Conservation (phyloP, 2,113 vertebrate genomes). For the Epinephelus cyanopodus region DNA sequence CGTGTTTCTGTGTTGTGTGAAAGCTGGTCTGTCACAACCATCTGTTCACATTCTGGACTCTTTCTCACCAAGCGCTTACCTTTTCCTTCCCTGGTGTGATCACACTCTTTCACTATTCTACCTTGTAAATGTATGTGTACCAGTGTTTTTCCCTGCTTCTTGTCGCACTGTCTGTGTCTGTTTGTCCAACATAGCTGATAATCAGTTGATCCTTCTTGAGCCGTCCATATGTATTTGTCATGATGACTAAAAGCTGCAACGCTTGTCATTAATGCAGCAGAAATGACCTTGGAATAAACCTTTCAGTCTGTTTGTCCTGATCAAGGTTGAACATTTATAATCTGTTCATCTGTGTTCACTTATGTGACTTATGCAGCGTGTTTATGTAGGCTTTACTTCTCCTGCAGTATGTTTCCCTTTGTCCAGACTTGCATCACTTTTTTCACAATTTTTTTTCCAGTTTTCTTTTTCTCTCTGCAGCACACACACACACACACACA, state of each 20-base stretch:
- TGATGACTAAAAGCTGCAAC: constrained; percentile 19
- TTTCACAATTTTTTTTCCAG: constrained; percentile 15
- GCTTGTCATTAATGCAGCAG: constrained; percentile 3
- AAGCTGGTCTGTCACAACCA: constrained; percentile 32
- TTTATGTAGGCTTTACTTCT: constrained; percentile 36
- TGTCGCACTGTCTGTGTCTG: not conserved
- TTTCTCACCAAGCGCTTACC: not conserved
- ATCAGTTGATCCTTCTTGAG: constrained; percentile 9
- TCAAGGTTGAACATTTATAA: not conserved
- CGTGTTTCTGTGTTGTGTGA: constrained; percentile 14
- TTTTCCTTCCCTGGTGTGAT: not conserved
- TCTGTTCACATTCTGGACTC: constrained; percentile 18
- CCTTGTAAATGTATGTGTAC: constrained; percentile 2
- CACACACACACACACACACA: not conserved
- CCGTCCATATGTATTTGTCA: constrained; percentile 21
- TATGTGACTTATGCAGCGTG: constrained; percentile 9
- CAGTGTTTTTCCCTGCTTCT: not conserved
- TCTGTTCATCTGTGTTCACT: not conserved
- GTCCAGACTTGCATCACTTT: not conserved
- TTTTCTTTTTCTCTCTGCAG: not conserved
- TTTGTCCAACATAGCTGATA: constrained; percentile 23
- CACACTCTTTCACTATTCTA: constrained; percentile 4
- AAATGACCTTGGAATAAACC: not conserved
- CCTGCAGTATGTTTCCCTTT: constrained; percentile 20
- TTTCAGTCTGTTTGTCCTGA: not conserved